phyloP scores from a whole-genome alignment of 2,797 vertebrate genomes.

The Silurus aristotelis region DNA sequence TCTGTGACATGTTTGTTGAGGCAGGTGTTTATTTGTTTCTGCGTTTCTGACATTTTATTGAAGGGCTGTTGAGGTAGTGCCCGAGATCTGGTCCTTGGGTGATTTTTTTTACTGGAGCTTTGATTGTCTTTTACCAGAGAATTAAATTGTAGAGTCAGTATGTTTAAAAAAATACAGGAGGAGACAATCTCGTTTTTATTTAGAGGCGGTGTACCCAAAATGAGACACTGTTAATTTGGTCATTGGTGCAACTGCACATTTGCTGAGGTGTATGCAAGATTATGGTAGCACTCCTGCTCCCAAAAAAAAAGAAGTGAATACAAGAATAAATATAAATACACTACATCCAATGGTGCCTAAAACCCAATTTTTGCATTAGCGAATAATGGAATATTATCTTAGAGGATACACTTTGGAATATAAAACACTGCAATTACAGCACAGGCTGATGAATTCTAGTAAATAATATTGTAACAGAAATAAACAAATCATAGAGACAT shows the following conservation, averaged over 20 bases:
- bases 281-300: too few relatives aligned
- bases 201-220: neutral
- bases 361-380: too few relatives aligned
- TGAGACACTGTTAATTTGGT: neutral
- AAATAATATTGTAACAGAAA: neutral
- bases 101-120: neutral
- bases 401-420: neutral
- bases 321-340: too few relatives aligned
- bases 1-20: neutral
- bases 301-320: too few relatives aligned
- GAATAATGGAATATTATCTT: neutral
- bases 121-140: neutral
- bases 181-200: neutral
- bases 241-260: neutral
- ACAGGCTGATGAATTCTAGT: too few relatives aligned
- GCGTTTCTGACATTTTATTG: neutral
- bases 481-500: neutral
- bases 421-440: neutral
- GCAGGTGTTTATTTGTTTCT: slow-evolving; percentile 7
- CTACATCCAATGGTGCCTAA: too few relatives aligned
- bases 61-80: neutral
- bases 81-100: neutral
- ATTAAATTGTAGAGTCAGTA: neutral
- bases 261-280: too few relatives aligned
- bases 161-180: neutral